A percentile compares a stretch with the other conserved stretches of the same genome.
phyloP scores from a whole-genome alignment of 2,797 vertebrate genomes.

The Anableps anableps region DNA sequence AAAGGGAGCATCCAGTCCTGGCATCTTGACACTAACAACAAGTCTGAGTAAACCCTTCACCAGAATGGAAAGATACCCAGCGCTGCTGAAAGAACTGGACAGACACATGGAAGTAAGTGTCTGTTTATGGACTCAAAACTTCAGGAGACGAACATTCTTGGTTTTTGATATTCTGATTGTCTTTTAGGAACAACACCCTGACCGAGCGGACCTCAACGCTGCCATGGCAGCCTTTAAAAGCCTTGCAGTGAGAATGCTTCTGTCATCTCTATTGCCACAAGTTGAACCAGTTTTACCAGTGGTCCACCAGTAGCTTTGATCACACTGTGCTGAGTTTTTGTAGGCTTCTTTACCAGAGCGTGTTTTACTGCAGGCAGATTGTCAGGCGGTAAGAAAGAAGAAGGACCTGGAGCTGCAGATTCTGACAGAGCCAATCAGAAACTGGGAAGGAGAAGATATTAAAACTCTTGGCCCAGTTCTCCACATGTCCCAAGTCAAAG shows the following conservation, averaged over 20 bases:
- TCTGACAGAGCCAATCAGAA: constrained; percentile 92
- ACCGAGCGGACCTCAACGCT: constrained; percentile 88
- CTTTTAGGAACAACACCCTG: constrained; percentile 89
- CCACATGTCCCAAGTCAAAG: constrained; percentile 91
- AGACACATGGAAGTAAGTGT: constrained; percentile 75
- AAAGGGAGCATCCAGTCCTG: constrained; percentile 90
- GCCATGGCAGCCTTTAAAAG: constrained; percentile 90
- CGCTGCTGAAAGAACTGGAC: constrained; percentile 90
- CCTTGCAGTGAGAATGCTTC: constrained; percentile 82
- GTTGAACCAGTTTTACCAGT: not conserved
- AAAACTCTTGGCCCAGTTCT: constrained; percentile 88
- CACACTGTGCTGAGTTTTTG: no score
- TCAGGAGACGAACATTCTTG: not conserved
- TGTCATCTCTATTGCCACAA: not conserved
- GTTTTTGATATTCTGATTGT: not conserved
- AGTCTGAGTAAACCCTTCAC: constrained; percentile 97
- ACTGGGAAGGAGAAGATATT: constrained; percentile 97
- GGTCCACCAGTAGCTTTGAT: not conserved
- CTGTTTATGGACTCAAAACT: not conserved
- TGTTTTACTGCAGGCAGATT: constrained; percentile 80
- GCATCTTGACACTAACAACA: constrained; percentile 92
- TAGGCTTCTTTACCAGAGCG: not conserved
- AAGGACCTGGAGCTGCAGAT: constrained; percentile 96
- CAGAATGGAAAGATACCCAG: constrained; percentile 93
- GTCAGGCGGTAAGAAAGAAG: constrained; percentile 93